phyloP scores from a whole-genome alignment of 2,797 vertebrate species.

The Ceryle rudis region DNA sequence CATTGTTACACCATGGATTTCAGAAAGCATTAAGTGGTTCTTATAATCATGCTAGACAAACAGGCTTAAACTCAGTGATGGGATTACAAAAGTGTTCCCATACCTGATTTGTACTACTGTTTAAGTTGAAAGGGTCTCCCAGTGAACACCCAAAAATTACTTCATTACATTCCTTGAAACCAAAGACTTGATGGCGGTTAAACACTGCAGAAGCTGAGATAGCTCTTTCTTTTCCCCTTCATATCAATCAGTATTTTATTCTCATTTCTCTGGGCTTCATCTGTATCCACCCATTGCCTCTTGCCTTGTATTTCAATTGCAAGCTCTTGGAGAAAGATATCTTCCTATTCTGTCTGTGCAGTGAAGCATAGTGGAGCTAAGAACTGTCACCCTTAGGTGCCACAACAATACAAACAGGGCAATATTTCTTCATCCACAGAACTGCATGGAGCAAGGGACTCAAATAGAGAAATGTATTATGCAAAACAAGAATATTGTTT shows the following conservation, averaged over 20 bases:
- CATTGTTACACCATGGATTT: not conserved
- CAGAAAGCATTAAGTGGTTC: not conserved
- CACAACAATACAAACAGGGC: not conserved
- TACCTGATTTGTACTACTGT: not conserved
- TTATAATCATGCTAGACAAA: not conserved
- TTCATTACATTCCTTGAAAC: not conserved
- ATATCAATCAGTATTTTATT: not conserved
- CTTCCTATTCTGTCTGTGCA: not conserved
- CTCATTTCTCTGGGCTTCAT: not conserved
- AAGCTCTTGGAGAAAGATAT: not conserved
- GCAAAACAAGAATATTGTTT: not conserved
- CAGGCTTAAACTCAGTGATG: not conserved
- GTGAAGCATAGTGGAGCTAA: not conserved
- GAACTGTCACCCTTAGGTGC: not conserved
- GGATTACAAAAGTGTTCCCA: not conserved
- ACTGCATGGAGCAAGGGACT: not conserved
- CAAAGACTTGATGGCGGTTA: not conserved
- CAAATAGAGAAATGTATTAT: not conserved
- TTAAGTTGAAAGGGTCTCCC: not conserved
- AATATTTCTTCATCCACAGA: not conserved
- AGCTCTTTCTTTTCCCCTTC: not conserved
- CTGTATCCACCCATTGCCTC: not conserved
- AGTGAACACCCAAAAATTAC: not conserved
- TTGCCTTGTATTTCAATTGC: not conserved
- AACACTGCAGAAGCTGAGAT: not conserved